Evolutionary conservation across 2,113 vertebrate genomes (phyloP).

Genomic region (Cheilinus undulatus): DNA sequence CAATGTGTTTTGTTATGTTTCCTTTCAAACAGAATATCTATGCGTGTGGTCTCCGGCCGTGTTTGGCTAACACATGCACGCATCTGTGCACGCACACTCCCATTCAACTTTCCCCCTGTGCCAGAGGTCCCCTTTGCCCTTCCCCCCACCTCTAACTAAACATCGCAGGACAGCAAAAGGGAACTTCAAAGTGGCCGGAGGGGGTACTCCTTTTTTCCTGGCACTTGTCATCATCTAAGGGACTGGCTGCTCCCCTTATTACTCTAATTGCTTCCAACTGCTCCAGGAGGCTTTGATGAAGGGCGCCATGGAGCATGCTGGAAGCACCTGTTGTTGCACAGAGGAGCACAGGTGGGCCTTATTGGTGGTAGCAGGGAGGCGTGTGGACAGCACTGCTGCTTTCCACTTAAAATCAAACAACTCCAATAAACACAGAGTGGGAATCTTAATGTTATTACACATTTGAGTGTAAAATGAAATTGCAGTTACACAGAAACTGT

Average conservation of each 20-base stretch:
- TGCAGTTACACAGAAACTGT: slow-evolving; percentile 21
- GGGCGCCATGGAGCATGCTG: slow-evolving; percentile 75
- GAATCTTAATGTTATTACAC: slow-evolving; percentile 2
- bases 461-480: slow-evolving; percentile 19
- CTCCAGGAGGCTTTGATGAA: slow-evolving; percentile 84
- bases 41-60: slow-evolving; percentile 81
- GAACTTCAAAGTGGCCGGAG: slow-evolving; percentile 85
- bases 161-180: slow-evolving; percentile 82
- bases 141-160: slow-evolving; percentile 80
- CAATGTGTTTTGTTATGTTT: slow-evolving; percentile 82
- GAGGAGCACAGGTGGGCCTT: slow-evolving; percentile 77
- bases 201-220: slow-evolving; percentile 82
- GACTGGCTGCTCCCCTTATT: slow-evolving; percentile 83
- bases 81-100: slow-evolving; percentile 65
- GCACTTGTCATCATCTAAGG: slow-evolving; percentile 85
- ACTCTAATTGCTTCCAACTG: slow-evolving; percentile 88
- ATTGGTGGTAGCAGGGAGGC: slow-evolving; percentile 41
- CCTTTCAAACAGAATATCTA: slow-evolving; percentile 79
- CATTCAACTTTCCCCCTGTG: slow-evolving; percentile 79
- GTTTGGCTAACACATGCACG: slow-evolving; percentile 75
- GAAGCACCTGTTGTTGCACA: slow-evolving; percentile 83
- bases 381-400: slow-evolving; percentile 9
- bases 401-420: slow-evolving; percentile 30
- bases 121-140: slow-evolving; percentile 79
- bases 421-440: slow-evolving; percentile 18